Evolutionary conservation across 2,113 vertebrate genomes (phyloP).

Genomic region (Etheostoma spectabile): DNA sequence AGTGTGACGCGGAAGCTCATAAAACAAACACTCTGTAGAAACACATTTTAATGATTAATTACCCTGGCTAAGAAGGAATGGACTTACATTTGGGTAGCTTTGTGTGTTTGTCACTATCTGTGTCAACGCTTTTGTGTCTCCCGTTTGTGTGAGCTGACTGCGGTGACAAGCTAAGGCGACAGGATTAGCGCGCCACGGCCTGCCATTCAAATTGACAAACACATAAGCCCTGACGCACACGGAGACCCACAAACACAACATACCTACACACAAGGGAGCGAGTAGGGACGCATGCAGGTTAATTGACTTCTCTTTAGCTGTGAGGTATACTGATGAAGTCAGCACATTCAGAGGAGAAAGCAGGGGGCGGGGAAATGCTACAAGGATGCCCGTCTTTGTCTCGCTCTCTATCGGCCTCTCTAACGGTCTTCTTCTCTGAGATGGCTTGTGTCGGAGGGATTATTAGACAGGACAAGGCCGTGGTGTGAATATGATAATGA

Average conservation of each 20-base stretch:
- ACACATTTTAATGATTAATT: conserved; percentile 57
- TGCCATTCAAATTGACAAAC: conserved; percentile 35
- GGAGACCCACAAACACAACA: conserved; percentile 16
- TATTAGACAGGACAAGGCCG: conserved; percentile 59
- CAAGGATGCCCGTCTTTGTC: conserved; percentile 39
- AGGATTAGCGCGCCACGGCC: conserved; percentile 42
- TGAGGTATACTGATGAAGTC: conserved; percentile 62
- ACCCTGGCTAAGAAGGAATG: conserved; percentile 23
- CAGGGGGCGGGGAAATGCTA: conserved; percentile 45
- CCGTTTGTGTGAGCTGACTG: conserved; percentile 36
- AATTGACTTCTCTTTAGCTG: conserved; percentile 71
- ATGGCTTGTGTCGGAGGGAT: conserved; percentile 63
- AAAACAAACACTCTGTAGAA: conserved; percentile 32
- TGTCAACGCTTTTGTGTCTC: conserved; percentile 26
- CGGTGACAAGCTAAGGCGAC: conserved; percentile 32
- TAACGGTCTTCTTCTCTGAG: conserved; percentile 15
- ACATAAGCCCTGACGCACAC: background rate
- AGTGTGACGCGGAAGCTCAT: conserved; percentile 1
- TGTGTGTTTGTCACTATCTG: conserved; percentile 34
- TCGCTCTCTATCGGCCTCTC: conserved; percentile 12
- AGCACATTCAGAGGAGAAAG: conserved; percentile 64
- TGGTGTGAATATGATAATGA: conserved; percentile 74
- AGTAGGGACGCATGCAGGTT: conserved; percentile 53
- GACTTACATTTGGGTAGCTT: conserved; percentile 23
- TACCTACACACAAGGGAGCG: conserved; percentile 32